Percentiles rank a stretch among this genome's conserved stretches.
Evolutionary conservation across 2,113 vertebrate genomes (phyloP).

Genomic region (Nettapus auritus): DNA sequence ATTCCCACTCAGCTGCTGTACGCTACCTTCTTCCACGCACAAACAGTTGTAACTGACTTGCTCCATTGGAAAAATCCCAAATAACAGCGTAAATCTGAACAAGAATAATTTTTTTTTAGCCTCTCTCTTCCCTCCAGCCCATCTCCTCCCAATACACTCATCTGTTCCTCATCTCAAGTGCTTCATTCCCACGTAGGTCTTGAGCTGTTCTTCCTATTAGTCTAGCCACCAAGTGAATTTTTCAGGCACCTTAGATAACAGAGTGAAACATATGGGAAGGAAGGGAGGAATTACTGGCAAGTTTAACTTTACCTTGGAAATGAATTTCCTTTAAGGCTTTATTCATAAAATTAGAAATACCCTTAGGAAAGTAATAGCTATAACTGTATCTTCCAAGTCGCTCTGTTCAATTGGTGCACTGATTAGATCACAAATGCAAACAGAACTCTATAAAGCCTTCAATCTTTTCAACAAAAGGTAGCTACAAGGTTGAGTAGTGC

Average conservation of each 20-base stretch:
- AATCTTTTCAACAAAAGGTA: background rate
- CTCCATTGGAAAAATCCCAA: background rate
- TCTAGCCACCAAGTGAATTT: background rate
- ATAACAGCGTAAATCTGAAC: background rate
- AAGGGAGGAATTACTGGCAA: background rate
- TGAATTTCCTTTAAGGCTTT: background rate
- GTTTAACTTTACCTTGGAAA: background rate
- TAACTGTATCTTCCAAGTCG: background rate
- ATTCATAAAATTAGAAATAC: background rate
- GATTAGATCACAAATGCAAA: background rate
- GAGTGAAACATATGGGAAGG: background rate
- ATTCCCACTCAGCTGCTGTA: background rate
- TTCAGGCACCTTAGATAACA: background rate
- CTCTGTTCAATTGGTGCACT: background rate
- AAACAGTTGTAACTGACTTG: background rate
- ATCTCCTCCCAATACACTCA: background rate
- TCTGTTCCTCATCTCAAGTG: background rate
- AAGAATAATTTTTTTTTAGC: background rate
- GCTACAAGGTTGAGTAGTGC: background rate
- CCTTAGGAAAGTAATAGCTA: background rate
- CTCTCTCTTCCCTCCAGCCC: background rate
- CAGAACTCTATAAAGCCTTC: background rate
- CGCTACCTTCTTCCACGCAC: background rate
- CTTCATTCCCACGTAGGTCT: background rate
- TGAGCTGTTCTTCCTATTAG: background rate